Conservation (phyloP, 2,888 invertebrate species). For the Cryptocephalus moraei region DNA sequence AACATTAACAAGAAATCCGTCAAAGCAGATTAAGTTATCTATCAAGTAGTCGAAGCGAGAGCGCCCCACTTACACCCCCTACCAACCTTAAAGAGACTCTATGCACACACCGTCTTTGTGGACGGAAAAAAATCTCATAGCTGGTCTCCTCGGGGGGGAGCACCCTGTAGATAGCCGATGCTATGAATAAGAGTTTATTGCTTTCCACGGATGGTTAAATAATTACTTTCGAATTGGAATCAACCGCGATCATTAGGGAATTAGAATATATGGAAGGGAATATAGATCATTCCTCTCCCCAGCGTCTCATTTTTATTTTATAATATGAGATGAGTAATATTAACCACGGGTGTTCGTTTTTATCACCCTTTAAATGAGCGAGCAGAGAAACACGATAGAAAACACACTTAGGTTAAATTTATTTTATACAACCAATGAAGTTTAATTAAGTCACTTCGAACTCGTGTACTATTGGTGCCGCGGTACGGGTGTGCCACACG, state of each 20-base stretch:
- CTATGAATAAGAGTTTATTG: conserved; percentile 16
- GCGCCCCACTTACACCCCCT: conserved; percentile 11
- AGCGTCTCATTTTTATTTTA: too few species aligned
- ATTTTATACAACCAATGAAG: too few species aligned
- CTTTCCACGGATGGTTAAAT: conserved; percentile 15
- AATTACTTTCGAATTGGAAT: conserved; percentile 10
- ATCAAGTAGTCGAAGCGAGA: conserved; percentile 19
- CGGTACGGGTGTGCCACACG: too few species aligned
- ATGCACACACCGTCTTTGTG: too few species aligned
- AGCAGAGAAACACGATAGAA: too few species aligned
- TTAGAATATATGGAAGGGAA: background rate
- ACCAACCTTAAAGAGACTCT: conserved; percentile 1
- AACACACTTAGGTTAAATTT: too few species aligned
- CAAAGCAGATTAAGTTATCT: conserved; percentile 22
- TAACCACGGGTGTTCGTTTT: conserved; percentile 6
- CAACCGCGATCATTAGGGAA: conserved; percentile 1
- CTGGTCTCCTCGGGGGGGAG: conserved; percentile 7
- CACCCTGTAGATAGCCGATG: conserved; percentile 11
- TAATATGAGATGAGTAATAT: too few species aligned
- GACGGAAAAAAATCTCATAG: too few species aligned
- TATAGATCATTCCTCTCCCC: background rate
- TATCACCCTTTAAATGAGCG: background rate
- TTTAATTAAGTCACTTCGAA: too few species aligned
- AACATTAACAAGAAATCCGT: conserved; percentile 15
- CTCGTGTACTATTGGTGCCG: too few species aligned